Evolutionary conservation across 2,113 vertebrate genomes (phyloP).

Genomic region (Casuarius casuarius): DNA sequence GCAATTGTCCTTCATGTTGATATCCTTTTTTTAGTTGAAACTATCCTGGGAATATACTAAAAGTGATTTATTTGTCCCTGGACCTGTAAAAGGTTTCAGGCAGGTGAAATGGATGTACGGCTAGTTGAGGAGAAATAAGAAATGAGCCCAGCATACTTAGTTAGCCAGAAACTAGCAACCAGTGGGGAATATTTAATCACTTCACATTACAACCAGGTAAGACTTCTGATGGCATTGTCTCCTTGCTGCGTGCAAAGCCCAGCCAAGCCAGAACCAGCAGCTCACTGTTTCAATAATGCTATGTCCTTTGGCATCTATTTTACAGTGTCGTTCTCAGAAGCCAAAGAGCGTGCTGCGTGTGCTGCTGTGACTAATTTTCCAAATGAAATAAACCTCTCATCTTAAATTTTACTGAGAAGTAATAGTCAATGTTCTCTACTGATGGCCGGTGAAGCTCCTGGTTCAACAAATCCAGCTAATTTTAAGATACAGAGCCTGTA

Average conservation of each 20-base stretch:
- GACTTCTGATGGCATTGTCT: neutral
- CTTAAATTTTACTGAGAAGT: neutral
- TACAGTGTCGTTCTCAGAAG: neutral
- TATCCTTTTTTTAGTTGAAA: slow-evolving; percentile 85
- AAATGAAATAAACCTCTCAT: neutral
- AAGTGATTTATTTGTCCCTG: slow-evolving; percentile 97
- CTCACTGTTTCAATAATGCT: neutral
- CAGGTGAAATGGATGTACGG: slow-evolving; percentile 88
- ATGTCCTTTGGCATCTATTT: neutral
- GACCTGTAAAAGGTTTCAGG: slow-evolving; percentile 89
- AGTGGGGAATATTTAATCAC: slow-evolving; percentile 47
- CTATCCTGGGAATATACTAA: slow-evolving; percentile 89
- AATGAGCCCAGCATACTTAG: slow-evolving; percentile 72
- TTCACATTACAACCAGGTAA: neutral
- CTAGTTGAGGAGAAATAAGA: slow-evolving; percentile 82
- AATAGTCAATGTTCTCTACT: neutral
- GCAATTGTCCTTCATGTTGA: slow-evolving; percentile 94
- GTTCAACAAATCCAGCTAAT: neutral
- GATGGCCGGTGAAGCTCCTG: neutral
- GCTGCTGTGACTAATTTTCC: neutral
- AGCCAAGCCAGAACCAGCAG: neutral
- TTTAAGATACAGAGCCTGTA: neutral
- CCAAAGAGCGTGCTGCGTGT: neutral
- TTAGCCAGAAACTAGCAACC: slow-evolving; percentile 69
- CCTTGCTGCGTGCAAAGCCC: neutral